A percentile compares a stretch with the other conserved stretches of the same genome.
phyloP scores from a whole-genome alignment of 2,888 invertebrate genomes.

The Balanococcus diminutus region DNA sequence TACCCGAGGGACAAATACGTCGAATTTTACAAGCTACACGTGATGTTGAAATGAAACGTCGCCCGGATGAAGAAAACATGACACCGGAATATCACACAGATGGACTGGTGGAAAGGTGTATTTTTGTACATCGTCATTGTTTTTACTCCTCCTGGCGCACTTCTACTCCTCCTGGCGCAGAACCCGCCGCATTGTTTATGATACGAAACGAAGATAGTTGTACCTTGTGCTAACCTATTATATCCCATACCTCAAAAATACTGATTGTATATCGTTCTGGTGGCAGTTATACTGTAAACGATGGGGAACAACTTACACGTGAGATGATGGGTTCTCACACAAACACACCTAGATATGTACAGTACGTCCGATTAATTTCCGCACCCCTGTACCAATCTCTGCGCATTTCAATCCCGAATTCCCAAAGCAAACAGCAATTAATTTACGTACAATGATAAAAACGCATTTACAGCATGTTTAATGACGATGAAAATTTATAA shows the following conservation, averaged over 20 bases:
- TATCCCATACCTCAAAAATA: not conserved
- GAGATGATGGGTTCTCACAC: too few species aligned
- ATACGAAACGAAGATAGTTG: too few species aligned
- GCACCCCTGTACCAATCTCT: too few species aligned
- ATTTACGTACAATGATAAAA: too few species aligned
- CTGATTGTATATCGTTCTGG: not conserved
- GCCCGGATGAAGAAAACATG: not conserved
- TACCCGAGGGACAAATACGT: conserved; percentile 18
- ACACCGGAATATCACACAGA: not conserved
- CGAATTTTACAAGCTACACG: not conserved
- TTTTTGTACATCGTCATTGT: too few species aligned
- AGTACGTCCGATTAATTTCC: too few species aligned
- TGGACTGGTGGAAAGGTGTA: not conserved
- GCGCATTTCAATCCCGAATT: too few species aligned
- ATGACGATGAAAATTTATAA: too few species aligned
- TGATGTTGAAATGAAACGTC: not conserved
- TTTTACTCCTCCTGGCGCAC: not conserved
- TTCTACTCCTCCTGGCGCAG: not conserved
- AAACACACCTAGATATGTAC: not conserved
- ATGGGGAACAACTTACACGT: not conserved
- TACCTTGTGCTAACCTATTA: not conserved
- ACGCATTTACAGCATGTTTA: too few species aligned
- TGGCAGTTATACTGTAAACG: not conserved
- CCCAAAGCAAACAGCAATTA: too few species aligned
- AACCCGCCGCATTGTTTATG: not conserved